These are phyloP conservation scores for Cyclopterus lumpus DNA, from an alignment of 2,797 vertebrate species.

Conservation along the genomic window DNA sequence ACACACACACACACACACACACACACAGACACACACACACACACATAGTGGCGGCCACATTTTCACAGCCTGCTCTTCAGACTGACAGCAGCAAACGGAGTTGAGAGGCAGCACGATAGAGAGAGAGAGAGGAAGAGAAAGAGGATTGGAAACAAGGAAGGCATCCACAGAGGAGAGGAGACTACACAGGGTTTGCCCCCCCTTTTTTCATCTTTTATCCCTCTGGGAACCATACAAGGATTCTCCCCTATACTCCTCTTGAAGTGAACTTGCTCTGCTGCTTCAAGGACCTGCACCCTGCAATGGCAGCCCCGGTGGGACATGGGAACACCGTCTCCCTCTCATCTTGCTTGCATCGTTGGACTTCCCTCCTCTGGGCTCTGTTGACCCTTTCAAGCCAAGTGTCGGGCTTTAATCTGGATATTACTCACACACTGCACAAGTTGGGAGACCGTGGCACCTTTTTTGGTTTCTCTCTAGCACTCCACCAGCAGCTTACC, in stretches of 20 bases:
- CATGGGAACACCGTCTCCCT: slow-evolving; percentile 41
- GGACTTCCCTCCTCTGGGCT: slow-evolving; percentile 68
- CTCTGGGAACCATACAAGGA: slow-evolving; percentile 49
- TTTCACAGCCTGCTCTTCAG: slow-evolving; percentile 77
- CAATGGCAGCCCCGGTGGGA: slow-evolving; percentile 73
- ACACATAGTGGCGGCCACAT: slow-evolving; percentile 63
- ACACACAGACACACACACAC: slow-evolving; percentile 47
- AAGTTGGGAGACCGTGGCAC: slow-evolving; percentile 90
- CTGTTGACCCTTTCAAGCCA: slow-evolving; percentile 61
- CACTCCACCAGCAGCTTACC: slow-evolving; percentile 90
- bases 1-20: slow-evolving; percentile 56
- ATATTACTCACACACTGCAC: slow-evolving; percentile 86
- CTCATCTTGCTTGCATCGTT: slow-evolving; percentile 46
- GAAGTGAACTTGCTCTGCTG: slow-evolving; percentile 61
- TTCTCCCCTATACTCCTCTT: slow-evolving; percentile 44
- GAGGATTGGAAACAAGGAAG: slow-evolving; percentile 47
- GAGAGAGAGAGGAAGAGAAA: slow-evolving; percentile 46
- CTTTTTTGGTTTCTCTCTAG: slow-evolving; percentile 93
- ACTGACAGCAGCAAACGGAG: slow-evolving; percentile 82
- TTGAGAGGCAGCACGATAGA: slow-evolving; percentile 49
- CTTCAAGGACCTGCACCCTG: slow-evolving; percentile 52
- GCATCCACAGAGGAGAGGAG: slow-evolving; percentile 50
- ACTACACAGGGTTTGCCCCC: slow-evolving; percentile 27
- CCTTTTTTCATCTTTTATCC: slow-evolving; percentile 24
- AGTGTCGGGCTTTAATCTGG: slow-evolving; percentile 89